Evolutionary conservation across 2,888 invertebrate genomes (phyloP).

Genomic region (Uropetala carovei): DNA sequence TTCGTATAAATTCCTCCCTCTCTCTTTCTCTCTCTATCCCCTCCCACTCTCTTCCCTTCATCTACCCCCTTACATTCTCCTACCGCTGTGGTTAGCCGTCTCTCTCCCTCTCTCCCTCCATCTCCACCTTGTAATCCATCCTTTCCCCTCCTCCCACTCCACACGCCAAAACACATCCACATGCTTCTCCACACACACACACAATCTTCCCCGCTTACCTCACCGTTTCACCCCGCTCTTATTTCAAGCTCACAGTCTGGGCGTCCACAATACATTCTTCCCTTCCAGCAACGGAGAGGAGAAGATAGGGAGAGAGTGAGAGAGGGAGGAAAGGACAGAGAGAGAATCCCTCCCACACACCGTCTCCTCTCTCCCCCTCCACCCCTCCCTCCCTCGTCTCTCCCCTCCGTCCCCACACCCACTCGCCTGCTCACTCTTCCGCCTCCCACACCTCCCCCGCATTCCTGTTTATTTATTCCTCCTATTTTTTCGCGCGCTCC

Average conservation of each 20-base stretch:
- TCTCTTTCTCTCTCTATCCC: background rate
- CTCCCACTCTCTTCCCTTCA: background rate
- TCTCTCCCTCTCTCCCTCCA: background rate
- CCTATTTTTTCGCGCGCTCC: too few relatives aligned
- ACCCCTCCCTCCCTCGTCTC: too few relatives aligned
- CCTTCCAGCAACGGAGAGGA: background rate
- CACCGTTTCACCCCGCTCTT: background rate
- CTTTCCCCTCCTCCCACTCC: background rate
- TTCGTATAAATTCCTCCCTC: too few relatives aligned
- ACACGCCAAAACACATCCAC: background rate
- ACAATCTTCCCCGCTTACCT: background rate
- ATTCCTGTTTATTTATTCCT: too few relatives aligned
- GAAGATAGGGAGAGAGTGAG: too few relatives aligned
- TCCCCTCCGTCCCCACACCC: too few relatives aligned
- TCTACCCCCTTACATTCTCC: background rate
- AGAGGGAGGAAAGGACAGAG: background rate
- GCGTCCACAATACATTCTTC: too few relatives aligned
- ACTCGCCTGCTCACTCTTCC: too few relatives aligned
- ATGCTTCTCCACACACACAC: background rate
- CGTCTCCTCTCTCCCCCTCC: background rate
- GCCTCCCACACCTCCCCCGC: too few relatives aligned
- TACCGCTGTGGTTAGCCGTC: background rate
- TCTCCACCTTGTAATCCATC: background rate
- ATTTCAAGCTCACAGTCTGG: too few relatives aligned
- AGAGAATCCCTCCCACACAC: background rate